phyloP scores from a whole-genome alignment of 2,888 invertebrate genomes.

The Drosophila pseudotakahashii region DNA sequence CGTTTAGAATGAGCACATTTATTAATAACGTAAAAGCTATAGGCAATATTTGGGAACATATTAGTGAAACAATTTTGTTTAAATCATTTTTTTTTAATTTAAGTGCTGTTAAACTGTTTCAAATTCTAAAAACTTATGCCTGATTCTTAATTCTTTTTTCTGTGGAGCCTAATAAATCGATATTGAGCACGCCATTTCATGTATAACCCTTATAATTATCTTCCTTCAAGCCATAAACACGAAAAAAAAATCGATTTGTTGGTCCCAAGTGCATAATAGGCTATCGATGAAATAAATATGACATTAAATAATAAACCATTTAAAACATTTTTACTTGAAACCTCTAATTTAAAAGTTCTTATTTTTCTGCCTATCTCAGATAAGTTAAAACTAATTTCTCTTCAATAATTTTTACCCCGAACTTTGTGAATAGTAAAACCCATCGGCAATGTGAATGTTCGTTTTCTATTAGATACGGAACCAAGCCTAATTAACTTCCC shows the following conservation, averaged over 20 bases:
- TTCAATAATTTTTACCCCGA: background rate
- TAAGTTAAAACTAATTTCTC: too few relatives aligned
- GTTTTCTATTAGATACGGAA: slow-evolving; percentile 9
- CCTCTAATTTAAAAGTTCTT: too few relatives aligned
- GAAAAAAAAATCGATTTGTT: slow-evolving; percentile 41
- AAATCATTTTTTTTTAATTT: too few relatives aligned
- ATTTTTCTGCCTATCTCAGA: too few relatives aligned
- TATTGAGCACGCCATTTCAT: slow-evolving; percentile 1
- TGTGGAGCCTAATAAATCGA: slow-evolving; percentile 20
- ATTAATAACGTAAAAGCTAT: background rate
- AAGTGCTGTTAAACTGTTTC: too few relatives aligned
- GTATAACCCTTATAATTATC: background rate
- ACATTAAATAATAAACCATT: too few relatives aligned
- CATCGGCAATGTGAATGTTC: background rate
- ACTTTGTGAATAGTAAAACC: background rate
- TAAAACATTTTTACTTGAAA: too few relatives aligned
- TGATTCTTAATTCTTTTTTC: background rate
- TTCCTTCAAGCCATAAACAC: background rate
- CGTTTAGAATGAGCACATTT: slow-evolving; percentile 24
- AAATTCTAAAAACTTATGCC: too few relatives aligned
- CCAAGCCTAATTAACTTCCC: slow-evolving; percentile 12
- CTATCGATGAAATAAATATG: too few relatives aligned
- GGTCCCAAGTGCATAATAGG: background rate
- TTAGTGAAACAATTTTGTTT: background rate
- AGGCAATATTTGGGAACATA: background rate